Evolutionary conservation across 2,113 vertebrate genomes (phyloP).

Genomic region (Platycercus adscitus): DNA sequence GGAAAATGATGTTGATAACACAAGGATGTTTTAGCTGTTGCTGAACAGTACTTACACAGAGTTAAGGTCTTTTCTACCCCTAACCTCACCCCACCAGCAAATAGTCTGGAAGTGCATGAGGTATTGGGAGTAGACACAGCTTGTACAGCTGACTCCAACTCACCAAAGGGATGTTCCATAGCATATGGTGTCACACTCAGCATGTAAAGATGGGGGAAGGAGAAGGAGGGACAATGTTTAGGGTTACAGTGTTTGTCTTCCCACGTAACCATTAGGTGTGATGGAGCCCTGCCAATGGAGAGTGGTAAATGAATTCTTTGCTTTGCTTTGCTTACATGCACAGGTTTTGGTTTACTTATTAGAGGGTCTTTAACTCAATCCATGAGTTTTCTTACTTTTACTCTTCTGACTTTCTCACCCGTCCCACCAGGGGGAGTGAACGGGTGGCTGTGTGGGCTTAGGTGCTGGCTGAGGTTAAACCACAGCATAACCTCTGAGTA

Average conservation of each 20-base stretch:
- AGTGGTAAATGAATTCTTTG: background rate
- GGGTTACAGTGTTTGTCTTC: background rate
- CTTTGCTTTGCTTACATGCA: background rate
- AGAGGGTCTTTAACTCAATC: background rate
- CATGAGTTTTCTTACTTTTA: background rate
- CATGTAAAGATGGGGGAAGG: background rate
- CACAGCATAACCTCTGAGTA: background rate
- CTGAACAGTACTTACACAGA: background rate
- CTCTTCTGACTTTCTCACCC: fast-evolving
- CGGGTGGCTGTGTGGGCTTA: fast-evolving
- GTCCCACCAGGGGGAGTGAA: background rate
- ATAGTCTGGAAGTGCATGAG: background rate
- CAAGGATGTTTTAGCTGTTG: background rate
- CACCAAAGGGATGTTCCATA: background rate
- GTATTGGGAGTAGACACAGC: background rate
- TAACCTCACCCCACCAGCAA: background rate
- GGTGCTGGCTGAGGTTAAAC: background rate
- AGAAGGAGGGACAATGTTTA: background rate
- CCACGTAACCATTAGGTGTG: background rate
- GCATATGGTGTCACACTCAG: background rate
- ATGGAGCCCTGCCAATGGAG: background rate
- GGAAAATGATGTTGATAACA: background rate
- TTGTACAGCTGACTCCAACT: background rate
- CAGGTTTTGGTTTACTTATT: background rate
- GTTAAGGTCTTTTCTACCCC: background rate